phyloP scores from a whole-genome alignment of 2,888 invertebrate species.

The Escarpia spicata region DNA sequence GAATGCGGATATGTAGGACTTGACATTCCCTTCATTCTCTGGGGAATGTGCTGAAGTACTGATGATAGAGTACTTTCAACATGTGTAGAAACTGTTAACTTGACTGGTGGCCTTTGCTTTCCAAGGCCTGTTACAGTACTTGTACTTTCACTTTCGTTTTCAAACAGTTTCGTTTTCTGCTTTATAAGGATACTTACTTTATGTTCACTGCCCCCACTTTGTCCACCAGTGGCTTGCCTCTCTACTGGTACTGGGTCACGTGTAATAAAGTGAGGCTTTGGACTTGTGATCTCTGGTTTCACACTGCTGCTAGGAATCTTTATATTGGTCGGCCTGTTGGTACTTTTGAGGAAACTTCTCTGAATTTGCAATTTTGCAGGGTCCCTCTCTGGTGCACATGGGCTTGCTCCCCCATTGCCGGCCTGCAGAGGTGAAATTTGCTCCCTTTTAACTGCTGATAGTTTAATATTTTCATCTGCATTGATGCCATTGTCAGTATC shows the following conservation, averaged over 20 bases:
- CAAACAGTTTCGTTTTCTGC: background rate
- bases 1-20: background rate
- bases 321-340: background rate
- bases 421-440: background rate
- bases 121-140: background rate
- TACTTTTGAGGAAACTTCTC: background rate
- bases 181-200: background rate
- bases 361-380: background rate
- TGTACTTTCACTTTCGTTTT: conserved; percentile 4
- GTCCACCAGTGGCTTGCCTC: background rate
- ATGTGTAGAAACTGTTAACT: background rate
- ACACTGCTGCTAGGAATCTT: background rate
- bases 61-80: background rate
- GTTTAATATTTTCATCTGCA: background rate
- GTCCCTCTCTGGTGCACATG: background rate
- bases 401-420: background rate
- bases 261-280: background rate
- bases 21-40: background rate
- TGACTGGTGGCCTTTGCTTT: background rate
- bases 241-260: background rate
- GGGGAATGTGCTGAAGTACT: background rate
- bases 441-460: background rate
- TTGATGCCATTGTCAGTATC: background rate
- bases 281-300: background rate
- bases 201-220: background rate